Percentiles rank a stretch among this genome's conserved stretches.
These are phyloP conservation scores for Myotis vivesi DNA, from an alignment of 2,797 vertebrate genomes.

Conservation along the genomic window DNA sequence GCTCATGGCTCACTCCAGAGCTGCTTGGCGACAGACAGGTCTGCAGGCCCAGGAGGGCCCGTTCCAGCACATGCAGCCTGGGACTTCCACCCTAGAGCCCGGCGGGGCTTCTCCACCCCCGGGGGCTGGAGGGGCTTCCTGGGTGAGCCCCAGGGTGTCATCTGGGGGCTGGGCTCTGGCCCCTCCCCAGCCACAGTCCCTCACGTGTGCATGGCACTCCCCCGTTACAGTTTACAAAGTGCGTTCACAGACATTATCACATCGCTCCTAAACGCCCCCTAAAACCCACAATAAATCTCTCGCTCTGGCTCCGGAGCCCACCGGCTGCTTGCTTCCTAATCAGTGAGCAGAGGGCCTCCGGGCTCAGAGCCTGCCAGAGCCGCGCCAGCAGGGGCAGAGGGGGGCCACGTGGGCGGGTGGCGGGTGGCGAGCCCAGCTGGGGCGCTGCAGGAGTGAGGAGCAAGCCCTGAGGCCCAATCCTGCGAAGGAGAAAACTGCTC, in stretches of 20 bases:
- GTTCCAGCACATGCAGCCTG: background rate
- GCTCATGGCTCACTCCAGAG: constrained; percentile 35
- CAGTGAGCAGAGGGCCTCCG: constrained; percentile 72
- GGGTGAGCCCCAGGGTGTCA: constrained; percentile 29
- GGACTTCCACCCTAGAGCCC: background rate
- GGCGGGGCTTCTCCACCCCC: constrained; percentile 6
- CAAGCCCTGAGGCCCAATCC: constrained; percentile 34
- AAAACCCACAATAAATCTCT: constrained; percentile 80
- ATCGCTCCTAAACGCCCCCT: constrained; percentile 79
- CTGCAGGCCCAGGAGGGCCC: constrained; percentile 5
- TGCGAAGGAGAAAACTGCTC: background rate
- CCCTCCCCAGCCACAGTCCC: constrained; percentile 47
- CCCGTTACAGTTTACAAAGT: constrained; percentile 78
- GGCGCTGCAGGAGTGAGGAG: constrained; percentile 17
- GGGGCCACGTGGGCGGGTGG: constrained; percentile 70
- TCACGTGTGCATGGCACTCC: constrained; percentile 63
- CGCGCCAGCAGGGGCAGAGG: constrained; percentile 63
- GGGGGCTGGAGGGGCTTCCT: constrained; percentile 28
- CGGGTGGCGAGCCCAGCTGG: constrained; percentile 74
- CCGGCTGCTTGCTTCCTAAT: constrained; percentile 75
- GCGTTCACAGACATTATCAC: constrained; percentile 80
- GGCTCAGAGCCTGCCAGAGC: constrained; percentile 73
- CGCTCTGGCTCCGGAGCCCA: constrained; percentile 74
- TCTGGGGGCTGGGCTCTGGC: constrained; percentile 49
- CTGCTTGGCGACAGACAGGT: constrained; percentile 40